phyloP scores from a whole-genome alignment of 1,140 invertebrate species.

The Lanistes nyassanus region DNA sequence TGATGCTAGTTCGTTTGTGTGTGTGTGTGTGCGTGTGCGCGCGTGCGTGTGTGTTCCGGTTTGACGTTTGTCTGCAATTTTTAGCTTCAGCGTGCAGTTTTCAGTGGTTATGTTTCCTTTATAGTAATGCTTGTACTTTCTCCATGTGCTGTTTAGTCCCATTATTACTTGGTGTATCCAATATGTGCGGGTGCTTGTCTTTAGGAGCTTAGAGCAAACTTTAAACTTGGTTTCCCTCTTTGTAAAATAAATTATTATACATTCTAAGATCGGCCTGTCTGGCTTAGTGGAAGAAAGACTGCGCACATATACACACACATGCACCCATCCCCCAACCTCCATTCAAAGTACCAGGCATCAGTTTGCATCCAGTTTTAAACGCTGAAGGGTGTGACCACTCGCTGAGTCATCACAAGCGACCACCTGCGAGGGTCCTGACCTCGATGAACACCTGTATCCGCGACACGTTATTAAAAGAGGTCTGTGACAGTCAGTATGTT shows the following conservation, averaged over 20 bases:
- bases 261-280: no score
- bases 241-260: no score
- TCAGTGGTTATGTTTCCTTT: not conserved
- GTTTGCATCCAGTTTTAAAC: no score
- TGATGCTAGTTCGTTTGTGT: not conserved
- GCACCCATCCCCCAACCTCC: not conserved
- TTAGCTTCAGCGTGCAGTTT: conserved; percentile 68
- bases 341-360: not conserved
- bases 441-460: not conserved
- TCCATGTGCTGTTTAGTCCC: not conserved
- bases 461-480: not conserved
- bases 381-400: not conserved
- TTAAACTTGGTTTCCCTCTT: no score
- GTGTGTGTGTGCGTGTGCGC: conserved; percentile 1
- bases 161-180: not conserved
- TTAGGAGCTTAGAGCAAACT: not conserved
- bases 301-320: conserved; percentile 2
- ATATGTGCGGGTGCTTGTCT: not conserved
- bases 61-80: conserved; percentile 80
- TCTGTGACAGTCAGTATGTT: not conserved
- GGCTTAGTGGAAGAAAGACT: not conserved
- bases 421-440: no score
- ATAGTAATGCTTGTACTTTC: not conserved
- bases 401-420: not conserved
- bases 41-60: conserved; percentile 42